Evolutionary conservation across 2,113 vertebrate genomes (phyloP).

Genomic region (Menidia beryllina): DNA sequence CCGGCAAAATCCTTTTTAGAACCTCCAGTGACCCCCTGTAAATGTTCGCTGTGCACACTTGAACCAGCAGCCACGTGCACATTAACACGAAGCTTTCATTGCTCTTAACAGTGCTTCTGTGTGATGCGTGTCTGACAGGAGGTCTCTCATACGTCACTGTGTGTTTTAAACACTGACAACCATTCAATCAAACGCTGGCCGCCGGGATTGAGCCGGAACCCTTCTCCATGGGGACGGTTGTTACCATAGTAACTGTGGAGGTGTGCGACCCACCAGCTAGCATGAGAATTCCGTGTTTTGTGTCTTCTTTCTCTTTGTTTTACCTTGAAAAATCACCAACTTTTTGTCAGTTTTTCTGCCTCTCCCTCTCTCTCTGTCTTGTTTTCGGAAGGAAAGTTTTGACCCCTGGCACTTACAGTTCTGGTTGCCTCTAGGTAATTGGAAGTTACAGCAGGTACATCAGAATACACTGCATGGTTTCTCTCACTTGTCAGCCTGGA

Average conservation of each 20-base stretch:
- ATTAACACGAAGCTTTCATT: constrained; percentile 31
- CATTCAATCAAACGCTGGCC: constrained; percentile 71
- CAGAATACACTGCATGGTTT: constrained; percentile 28
- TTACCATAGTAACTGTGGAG: constrained; percentile 72
- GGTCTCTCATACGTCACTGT: constrained; percentile 63
- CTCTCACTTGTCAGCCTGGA: constrained; percentile 20
- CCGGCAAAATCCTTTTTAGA: constrained; percentile 41
- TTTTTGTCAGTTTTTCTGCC: constrained; percentile 40
- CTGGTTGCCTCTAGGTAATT: constrained; percentile 38
- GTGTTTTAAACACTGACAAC: constrained; percentile 65
- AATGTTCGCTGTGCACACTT: constrained; percentile 23
- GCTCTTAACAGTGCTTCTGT: constrained; percentile 48
- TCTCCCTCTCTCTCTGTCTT: constrained; percentile 2
- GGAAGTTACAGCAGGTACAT: constrained; percentile 47
- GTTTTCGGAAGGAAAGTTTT: not conserved
- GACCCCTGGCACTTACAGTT: not conserved
- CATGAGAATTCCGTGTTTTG: constrained; percentile 44
- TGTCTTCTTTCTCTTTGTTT: not conserved
- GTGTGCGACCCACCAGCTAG: constrained; percentile 58
- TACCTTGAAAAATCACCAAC: constrained; percentile 34
- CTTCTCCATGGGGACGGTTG: constrained; percentile 56
- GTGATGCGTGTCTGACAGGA: constrained; percentile 58
- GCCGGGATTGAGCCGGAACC: constrained; percentile 56
- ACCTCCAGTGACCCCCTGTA: constrained; percentile 35
- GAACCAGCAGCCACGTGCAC: not conserved